phyloP scores from a whole-genome alignment of 30 jellyfish, hydroid and myxozoan species.

The Turritopsis dohrnii region DNA sequence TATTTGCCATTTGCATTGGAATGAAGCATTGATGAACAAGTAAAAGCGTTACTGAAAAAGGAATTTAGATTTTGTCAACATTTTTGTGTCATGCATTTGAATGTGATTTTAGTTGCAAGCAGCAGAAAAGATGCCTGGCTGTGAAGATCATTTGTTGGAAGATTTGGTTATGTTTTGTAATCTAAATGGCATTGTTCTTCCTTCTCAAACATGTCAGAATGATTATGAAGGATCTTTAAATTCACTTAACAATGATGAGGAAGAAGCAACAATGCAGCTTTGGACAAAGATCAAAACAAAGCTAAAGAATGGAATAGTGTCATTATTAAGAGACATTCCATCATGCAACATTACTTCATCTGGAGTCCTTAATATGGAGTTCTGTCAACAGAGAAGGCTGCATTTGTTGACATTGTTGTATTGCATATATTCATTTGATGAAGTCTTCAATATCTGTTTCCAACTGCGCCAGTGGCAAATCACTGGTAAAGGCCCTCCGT shows the following conservation, averaged over 20 bases:
- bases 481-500: background rate
- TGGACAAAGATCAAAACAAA: constrained; percentile 14
- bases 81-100: too few relatives aligned
- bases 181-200: constrained; percentile 56
- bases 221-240: background rate
- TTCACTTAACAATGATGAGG: background rate
- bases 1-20: too few relatives aligned
- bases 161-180: constrained; percentile 53
- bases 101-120: constrained; percentile 86
- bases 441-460: background rate
- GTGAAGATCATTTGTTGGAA: constrained; percentile 56
- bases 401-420: constrained; percentile 1
- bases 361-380: background rate
- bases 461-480: constrained; percentile 13
- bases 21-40: too few relatives aligned
- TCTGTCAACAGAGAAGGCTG: background rate
- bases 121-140: constrained; percentile 55
- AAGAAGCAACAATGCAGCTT: constrained; percentile 10
- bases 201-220: constrained; percentile 25
- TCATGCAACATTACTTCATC: background rate
- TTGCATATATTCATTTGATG: background rate
- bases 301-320: constrained; percentile 5
- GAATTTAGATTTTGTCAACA: background rate
- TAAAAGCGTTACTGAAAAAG: too few relatives aligned
- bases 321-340: background rate